Conservation (phyloP, 1,140 invertebrate genomes). For the Vanessa tameamea region DNA sequence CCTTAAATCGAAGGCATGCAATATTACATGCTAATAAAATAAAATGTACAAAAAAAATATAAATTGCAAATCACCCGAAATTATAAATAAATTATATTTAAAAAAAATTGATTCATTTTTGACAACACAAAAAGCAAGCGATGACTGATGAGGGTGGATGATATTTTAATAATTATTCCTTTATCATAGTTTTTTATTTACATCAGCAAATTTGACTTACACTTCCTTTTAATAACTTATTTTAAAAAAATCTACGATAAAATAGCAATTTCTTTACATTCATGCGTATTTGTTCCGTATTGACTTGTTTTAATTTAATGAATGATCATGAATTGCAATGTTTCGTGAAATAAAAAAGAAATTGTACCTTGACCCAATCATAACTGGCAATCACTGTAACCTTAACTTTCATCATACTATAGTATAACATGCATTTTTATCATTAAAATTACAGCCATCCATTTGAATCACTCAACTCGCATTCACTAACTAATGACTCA, state of each 20-base stretch:
- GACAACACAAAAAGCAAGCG: conserved; percentile 65
- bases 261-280: not conserved
- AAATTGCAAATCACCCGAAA: conserved; percentile 51
- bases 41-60: conserved; percentile 32
- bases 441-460: conserved; percentile 30
- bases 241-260: not conserved
- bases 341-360: conserved; percentile 42
- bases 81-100: conserved; percentile 35
- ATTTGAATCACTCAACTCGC: conserved; percentile 28
- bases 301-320: conserved; percentile 9
- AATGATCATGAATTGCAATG: conserved; percentile 30
- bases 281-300: not conserved
- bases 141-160: conserved; percentile 59
- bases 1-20: conserved; percentile 21
- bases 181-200: not conserved
- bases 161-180: conserved; percentile 7
- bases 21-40: conserved; percentile 28
- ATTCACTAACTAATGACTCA: conserved; percentile 35
- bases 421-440: conserved; percentile 44
- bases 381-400: conserved; percentile 50
- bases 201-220: not conserved
- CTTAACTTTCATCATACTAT: conserved; percentile 38
- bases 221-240: no score
- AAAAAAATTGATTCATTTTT: conserved; percentile 34
- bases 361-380: conserved; percentile 69